A percentile compares a stretch with the other conserved stretches of the same genome.
Conservation (phyloP, 2,888 invertebrate species). For the Drosophila affinis region DNA sequence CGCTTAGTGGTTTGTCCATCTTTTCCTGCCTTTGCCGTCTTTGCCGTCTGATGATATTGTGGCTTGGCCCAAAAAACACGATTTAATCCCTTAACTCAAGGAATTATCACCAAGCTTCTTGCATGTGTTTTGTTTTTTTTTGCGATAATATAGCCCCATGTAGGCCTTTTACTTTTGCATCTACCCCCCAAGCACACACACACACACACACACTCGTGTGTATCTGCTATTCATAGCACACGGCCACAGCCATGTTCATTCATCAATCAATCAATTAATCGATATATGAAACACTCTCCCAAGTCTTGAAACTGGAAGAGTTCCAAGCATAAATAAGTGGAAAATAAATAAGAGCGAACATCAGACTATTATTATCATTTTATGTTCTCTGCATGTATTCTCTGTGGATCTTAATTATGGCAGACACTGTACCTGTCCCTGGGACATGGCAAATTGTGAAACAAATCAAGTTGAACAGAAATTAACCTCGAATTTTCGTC, state of each 20-base stretch:
- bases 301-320: conserved; percentile 23
- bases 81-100: neutral
- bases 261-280: conserved; percentile 79
- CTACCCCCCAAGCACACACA: neutral
- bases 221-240: conserved; percentile 74
- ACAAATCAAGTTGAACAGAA: conserved; percentile 42
- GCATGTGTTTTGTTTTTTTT: neutral
- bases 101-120: neutral
- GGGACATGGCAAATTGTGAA: conserved; percentile 51
- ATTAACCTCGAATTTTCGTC: conserved; percentile 67
- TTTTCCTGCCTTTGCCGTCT: neutral
- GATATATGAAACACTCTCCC: conserved; percentile 58
- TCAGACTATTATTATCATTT: no score
- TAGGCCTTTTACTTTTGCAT: conserved; percentile 45
- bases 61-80: conserved; percentile 28
- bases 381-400: neutral
- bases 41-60: conserved; percentile 7
- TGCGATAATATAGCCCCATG: conserved; percentile 1
- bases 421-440: conserved; percentile 39
- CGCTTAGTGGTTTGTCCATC: conserved; percentile 46
- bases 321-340: neutral
- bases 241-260: conserved; percentile 56
- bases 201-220: conserved; percentile 23
- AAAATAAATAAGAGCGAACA: neutral
- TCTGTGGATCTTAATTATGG: neutral